Conservation (phyloP, 2,888 invertebrate species). For the Monopis laevigella region DNA sequence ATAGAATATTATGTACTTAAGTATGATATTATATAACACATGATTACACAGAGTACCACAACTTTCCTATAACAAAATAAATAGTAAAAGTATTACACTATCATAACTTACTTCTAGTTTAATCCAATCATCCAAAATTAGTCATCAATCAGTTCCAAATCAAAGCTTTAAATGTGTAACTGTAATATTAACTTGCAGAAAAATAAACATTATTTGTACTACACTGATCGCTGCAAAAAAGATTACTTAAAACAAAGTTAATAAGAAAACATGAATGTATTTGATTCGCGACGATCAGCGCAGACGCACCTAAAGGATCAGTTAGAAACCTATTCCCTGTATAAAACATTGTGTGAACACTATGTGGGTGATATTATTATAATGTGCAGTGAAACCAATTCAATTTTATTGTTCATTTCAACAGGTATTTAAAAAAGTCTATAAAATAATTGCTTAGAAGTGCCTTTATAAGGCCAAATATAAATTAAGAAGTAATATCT, state of each 20-base stretch:
- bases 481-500: too few relatives aligned
- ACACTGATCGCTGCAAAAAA: too few relatives aligned
- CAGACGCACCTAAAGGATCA: too few relatives aligned
- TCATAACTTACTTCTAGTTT: conserved; percentile 35
- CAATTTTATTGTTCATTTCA: too few relatives aligned
- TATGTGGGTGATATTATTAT: conserved; percentile 6
- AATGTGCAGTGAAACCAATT: conserved; percentile 2
- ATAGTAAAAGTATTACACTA: conserved; percentile 9
- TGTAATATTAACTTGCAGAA: conserved; percentile 7
- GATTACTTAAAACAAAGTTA: too few relatives aligned
- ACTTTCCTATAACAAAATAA: conserved; percentile 28
- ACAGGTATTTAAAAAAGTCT: too few relatives aligned
- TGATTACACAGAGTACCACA: conserved; percentile 34
- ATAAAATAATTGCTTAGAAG: too few relatives aligned
- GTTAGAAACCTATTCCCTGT: conserved; percentile 10
- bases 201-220: too few relatives aligned
- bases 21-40: not conserved
- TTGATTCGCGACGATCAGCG: too few relatives aligned
- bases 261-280: too few relatives aligned
- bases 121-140: conserved; percentile 37
- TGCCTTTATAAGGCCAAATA: too few relatives aligned
- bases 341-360: conserved; percentile 7
- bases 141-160: conserved; percentile 51
- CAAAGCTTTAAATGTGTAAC: conserved; percentile 49
- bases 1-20: conserved; percentile 4